Conservation (phyloP, 2,797 vertebrate genomes). For the Sylvia borin region DNA sequence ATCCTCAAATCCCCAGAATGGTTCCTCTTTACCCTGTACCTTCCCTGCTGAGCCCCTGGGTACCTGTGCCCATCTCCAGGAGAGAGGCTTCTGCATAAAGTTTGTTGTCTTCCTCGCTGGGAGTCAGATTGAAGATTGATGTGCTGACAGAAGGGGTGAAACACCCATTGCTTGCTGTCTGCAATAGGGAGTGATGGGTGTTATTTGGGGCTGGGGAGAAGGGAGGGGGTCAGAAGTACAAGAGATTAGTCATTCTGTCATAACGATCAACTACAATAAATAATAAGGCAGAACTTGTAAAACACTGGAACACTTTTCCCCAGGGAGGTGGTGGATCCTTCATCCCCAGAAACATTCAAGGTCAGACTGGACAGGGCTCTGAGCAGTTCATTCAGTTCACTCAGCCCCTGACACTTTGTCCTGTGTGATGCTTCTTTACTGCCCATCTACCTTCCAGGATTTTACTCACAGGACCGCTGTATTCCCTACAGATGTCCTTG, state of each 20-base stretch:
- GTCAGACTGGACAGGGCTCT: not conserved
- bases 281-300: not conserved
- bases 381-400: not conserved
- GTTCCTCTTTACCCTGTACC: not conserved
- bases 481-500: conserved; percentile 47
- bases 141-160: conserved; percentile 55
- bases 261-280: not conserved
- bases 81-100: conserved; percentile 59
- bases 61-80: conserved; percentile 65
- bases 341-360: not conserved
- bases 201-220: not conserved
- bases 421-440: not conserved
- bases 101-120: not conserved
- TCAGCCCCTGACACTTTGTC: not conserved
- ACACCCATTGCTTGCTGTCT: conserved; percentile 58
- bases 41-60: not conserved
- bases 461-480: conserved; percentile 54
- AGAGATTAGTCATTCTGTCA: not conserved
- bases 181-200: not conserved
- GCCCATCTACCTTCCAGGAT: not conserved
- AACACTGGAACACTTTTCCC: not conserved
- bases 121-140: conserved; percentile 48
- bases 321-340: not conserved
- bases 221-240: not conserved
- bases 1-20: not conserved